Percentiles rank a stretch among this genome's conserved stretches.
Conservation (phyloP, 1,140 invertebrate genomes). For the Drosophila subobscura region DNA sequence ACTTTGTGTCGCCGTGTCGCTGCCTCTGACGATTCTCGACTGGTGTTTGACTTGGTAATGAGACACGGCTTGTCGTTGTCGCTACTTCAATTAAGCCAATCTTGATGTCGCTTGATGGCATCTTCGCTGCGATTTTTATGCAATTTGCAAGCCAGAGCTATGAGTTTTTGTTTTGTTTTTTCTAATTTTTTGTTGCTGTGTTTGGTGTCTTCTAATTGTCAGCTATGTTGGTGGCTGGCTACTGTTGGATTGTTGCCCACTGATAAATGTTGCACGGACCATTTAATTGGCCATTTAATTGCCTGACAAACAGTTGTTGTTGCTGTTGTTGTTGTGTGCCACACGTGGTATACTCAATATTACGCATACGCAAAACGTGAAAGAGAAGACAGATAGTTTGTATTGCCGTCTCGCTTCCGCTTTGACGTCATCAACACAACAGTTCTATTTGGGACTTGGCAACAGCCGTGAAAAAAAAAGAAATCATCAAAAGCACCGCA, state of each 20-base stretch:
- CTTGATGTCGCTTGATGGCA: constrained; percentile 48
- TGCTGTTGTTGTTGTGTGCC: constrained; percentile 29
- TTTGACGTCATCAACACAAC: constrained; percentile 64
- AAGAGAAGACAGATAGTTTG: constrained; percentile 5
- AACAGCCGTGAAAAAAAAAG: constrained; percentile 40
- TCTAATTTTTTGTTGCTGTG: constrained; percentile 18
- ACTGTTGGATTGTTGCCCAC: constrained; percentile 22
- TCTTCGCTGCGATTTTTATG: constrained; percentile 25
- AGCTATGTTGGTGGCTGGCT: constrained; percentile 29
- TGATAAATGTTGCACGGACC: constrained; percentile 13
- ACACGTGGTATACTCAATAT: constrained; percentile 62
- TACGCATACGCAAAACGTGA: constrained; percentile 54
- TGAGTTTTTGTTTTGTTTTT: constrained; percentile 12
- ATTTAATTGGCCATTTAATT: constrained; percentile 26
- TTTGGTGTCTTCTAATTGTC: constrained; percentile 44
- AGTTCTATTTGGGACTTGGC: constrained; percentile 70
- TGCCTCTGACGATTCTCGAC: constrained; percentile 5
- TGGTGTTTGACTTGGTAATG: constrained; percentile 71
- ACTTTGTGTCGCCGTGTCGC: constrained; percentile 1
- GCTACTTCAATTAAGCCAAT: constrained; percentile 70
- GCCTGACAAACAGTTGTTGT: constrained; percentile 33
- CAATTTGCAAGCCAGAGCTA: constrained; percentile 18
- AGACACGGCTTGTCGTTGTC: constrained; percentile 51
- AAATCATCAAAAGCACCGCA: constrained; percentile 4
- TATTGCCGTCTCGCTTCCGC: constrained; percentile 62